A percentile compares a stretch with the other conserved stretches of the same genome.
Evolutionary conservation across 2,113 vertebrate species (phyloP).

Genomic region (Phrynosoma blainvillii): DNA sequence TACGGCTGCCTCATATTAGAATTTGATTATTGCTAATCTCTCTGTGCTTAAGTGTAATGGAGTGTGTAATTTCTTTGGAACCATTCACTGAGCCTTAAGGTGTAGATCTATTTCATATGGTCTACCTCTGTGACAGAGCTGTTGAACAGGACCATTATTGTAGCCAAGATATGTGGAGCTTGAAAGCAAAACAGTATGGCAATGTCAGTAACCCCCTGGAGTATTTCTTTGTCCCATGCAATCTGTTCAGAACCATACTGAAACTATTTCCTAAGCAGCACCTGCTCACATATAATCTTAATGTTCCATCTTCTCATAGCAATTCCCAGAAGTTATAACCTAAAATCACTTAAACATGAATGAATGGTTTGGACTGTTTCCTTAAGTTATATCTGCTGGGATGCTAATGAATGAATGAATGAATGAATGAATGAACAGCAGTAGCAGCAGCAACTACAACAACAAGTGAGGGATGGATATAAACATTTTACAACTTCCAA

Average conservation of each 20-base stretch:
- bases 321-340: not conserved
- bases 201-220: conserved; percentile 20
- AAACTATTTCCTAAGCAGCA: conserved; percentile 36
- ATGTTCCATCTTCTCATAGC: conserved; percentile 13
- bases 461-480: not conserved
- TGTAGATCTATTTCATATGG: conserved; percentile 53
- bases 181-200: conserved; percentile 24
- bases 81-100: conserved; percentile 32
- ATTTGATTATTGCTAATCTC: conserved; percentile 44
- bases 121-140: conserved; percentile 36
- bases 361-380: not conserved
- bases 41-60: conserved; percentile 46
- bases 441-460: not conserved
- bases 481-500: not conserved
- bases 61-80: conserved; percentile 54
- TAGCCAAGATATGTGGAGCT: not conserved
- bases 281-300: conserved; percentile 38
- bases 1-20: conserved; percentile 26
- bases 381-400: not conserved
- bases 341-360: conserved; percentile 26
- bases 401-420: not conserved
- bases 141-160: conserved; percentile 22
- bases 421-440: not conserved
- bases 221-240: conserved; percentile 19
- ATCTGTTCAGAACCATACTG: conserved; percentile 27